Evolutionary conservation across 2,797 vertebrate genomes (phyloP).

Genomic region (Apodemus agrarius): DNA sequence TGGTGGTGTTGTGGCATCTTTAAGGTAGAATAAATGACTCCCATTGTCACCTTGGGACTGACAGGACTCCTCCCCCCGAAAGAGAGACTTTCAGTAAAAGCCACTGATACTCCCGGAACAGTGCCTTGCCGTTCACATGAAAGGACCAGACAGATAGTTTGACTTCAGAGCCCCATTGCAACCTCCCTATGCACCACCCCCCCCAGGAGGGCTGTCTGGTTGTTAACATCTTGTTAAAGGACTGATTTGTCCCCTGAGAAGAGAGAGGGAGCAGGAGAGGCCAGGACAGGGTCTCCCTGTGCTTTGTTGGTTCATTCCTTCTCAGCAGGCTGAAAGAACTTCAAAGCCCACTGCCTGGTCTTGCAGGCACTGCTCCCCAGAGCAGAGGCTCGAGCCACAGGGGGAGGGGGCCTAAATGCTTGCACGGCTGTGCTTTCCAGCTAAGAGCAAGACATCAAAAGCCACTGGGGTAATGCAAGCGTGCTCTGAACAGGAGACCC

Average conservation of each 20-base stretch:
- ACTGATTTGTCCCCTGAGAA: background rate
- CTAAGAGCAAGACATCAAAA: slow-evolving; percentile 38
- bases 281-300: background rate
- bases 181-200: too few relatives aligned
- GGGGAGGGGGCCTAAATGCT: slow-evolving; percentile 2
- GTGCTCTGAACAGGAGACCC: background rate
- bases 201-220: background rate
- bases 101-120: too few relatives aligned
- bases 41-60: background rate
- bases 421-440: background rate
- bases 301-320: background rate
- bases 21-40: background rate
- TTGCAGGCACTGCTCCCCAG: background rate
- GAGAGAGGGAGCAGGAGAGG: background rate
- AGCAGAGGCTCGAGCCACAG: background rate
- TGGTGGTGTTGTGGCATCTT: background rate
- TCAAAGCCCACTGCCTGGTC: slow-evolving; percentile 33
- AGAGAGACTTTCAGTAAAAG: slow-evolving; percentile 2
- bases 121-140: background rate
- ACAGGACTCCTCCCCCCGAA: background rate
- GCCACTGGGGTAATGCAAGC: background rate
- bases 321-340: slow-evolving; percentile 18
- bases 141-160: background rate
- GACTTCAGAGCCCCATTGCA: background rate
- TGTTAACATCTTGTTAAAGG: background rate